Evolutionary conservation across 2,797 vertebrate genomes (phyloP), one percentile per base, ranked within the genome.

Genomic region (Lophotriccus pileatus): DNA sequence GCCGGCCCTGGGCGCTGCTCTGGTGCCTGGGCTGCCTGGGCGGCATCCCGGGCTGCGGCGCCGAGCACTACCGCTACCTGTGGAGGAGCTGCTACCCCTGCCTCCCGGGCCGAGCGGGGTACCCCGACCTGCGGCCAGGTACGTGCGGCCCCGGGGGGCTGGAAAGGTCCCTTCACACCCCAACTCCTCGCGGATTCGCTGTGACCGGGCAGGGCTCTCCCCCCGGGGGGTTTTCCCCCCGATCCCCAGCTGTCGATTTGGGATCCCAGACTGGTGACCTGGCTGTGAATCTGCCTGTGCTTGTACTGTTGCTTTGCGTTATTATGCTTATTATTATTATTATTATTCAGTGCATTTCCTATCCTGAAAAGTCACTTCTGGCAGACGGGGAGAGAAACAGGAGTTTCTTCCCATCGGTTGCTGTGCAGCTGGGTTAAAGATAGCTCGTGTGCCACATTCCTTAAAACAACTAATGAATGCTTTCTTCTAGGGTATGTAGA

Each of bases 21-120:
- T 96, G 97, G 79, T 95, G 93, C 66, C 47, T 97, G 22, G 96
- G 96, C 64, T 50, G 92, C 22, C 75, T 97, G 75, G 91, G 96
- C 5, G 84, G 74, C 96, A 90, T 98, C 87, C 95, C 96, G 25
- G 91, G 94, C 9, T 94, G 97, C 8, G 88, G 97, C 1, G 97
- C 98, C 83, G 97, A 96, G 2, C 94, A 97, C 68, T 97, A 98
- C 87, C 98, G 84, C 89, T 98, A 98, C 92, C 96, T 98, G 72
- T 98, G 98, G 96, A 98, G 98, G 76, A 98, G 95, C 96, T 99
- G 99, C 96, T 98, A 98, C 87, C 98, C 98, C 18, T 99, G 99
- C 89, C 96, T 94, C 95, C 87, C 96, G 96, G 98, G 98, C 81
- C 97, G 98, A 75, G 92, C 94, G 1, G 97, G 98, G 20, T 97